phyloP scores from a whole-genome alignment of 2,888 invertebrate species.

The Phymatocera aterrima region DNA sequence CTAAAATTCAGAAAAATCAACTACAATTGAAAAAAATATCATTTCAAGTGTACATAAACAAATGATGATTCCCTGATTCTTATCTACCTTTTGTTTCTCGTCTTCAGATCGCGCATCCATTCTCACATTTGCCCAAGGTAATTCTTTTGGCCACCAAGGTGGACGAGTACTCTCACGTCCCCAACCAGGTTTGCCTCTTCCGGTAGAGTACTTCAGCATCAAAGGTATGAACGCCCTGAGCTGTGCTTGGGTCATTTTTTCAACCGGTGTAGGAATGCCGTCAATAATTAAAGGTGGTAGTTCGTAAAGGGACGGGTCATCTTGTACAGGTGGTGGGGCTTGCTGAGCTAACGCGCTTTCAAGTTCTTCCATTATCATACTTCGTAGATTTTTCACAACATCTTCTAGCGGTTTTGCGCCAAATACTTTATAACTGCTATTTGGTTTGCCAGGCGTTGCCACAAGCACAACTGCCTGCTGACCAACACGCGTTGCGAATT shows the following conservation, averaged over 20 bases:
- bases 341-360: constrained; percentile 96
- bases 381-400: constrained; percentile 93
- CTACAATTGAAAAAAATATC: background rate
- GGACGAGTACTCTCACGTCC: constrained; percentile 96
- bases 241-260: constrained; percentile 99
- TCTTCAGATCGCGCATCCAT: constrained; percentile 98
- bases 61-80: background rate
- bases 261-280: constrained; percentile 98
- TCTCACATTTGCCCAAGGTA: constrained; percentile 98
- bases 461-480: constrained; percentile 98
- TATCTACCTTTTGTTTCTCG: constrained; percentile 93
- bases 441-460: constrained; percentile 96
- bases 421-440: constrained; percentile 97
- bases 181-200: constrained; percentile 98
- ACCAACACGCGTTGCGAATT: constrained; percentile 97
- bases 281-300: constrained; percentile 97
- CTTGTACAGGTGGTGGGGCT: constrained; percentile 89
- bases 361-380: constrained; percentile 95
- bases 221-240: constrained; percentile 96
- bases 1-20: constrained; percentile 76
- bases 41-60: background rate
- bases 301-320: constrained; percentile 96
- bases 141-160: constrained; percentile 98
- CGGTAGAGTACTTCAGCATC: constrained; percentile 98
- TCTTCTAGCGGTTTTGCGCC: constrained; percentile 98